Evolutionary conservation across 2,888 invertebrate genomes (phyloP).

Genomic region (Altica lythri): DNA sequence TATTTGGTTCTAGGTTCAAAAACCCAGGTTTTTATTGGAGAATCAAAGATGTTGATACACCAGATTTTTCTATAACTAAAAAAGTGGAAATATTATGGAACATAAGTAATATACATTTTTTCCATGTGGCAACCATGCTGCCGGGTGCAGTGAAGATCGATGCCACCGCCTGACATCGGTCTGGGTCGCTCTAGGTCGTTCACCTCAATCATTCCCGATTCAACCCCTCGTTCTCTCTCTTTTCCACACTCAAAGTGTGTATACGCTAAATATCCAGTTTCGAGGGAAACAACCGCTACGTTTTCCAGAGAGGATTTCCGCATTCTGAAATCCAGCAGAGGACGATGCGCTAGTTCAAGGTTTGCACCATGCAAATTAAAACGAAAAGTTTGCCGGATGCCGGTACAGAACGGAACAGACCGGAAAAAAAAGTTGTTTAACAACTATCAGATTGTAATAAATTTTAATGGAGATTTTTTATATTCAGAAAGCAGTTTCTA

Average conservation of each 20-base stretch:
- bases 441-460: too few species aligned
- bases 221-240: constrained; percentile 34
- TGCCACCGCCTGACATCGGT: constrained; percentile 54
- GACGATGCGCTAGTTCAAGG: constrained; percentile 24
- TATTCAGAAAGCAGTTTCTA: too few species aligned
- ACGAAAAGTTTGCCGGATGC: constrained; percentile 2
- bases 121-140: constrained; percentile 32
- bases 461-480: too few species aligned
- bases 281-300: constrained; percentile 31
- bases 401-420: too few species aligned
- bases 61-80: too few species aligned
- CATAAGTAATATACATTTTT: too few species aligned
- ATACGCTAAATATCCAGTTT: constrained; percentile 38
- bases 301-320: constrained; percentile 26
- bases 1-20: too few species aligned
- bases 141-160: constrained; percentile 55
- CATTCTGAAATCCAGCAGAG: constrained; percentile 20
- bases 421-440: too few species aligned
- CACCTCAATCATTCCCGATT: constrained; percentile 51
- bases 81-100: too few species aligned
- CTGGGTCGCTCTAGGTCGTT: constrained; percentile 56
- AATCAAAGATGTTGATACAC: too few species aligned
- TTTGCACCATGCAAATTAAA: constrained; percentile 21
- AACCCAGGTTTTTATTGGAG: too few species aligned
- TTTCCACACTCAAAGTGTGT: constrained; percentile 24